These are phyloP conservation scores for Brachyrhaphis roseni DNA, from an alignment of 2,797 vertebrate genomes.

Conservation along the genomic window DNA sequence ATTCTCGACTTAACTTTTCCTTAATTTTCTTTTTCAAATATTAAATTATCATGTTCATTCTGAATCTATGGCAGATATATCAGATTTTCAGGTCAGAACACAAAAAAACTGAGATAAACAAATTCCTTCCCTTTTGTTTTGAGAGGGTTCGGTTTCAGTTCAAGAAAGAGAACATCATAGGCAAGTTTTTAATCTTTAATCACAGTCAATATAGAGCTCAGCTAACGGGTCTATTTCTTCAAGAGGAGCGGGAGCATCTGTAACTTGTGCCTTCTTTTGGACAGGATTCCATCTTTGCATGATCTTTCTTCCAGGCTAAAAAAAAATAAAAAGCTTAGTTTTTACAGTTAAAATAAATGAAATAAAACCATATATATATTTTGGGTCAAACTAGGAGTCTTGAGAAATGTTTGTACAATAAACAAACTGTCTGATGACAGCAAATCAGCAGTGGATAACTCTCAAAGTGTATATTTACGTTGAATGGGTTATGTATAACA, in stretches of 20 bases:
- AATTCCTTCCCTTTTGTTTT: not conserved
- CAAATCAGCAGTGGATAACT: not conserved
- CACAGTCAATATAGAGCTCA: constrained; percentile 73
- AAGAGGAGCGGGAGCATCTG: constrained; percentile 34
- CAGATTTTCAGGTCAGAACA: not conserved
- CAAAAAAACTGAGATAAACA: not conserved
- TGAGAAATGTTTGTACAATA: not conserved
- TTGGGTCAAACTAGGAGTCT: not conserved
- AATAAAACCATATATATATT: not conserved
- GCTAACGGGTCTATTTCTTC: constrained; percentile 74
- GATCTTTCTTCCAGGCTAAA: constrained; percentile 68
- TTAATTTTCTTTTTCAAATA: not conserved
- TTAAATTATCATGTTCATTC: not conserved
- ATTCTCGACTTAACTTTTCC: not conserved
- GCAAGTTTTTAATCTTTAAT: not conserved
- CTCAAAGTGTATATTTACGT: not conserved
- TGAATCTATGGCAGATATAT: not conserved
- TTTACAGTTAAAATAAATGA: not conserved
- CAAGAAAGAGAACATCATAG: not conserved
- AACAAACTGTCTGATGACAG: not conserved
- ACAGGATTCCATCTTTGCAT: constrained; percentile 73
- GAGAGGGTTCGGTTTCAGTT: not conserved
- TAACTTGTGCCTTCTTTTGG: constrained; percentile 51
- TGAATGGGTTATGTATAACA: not conserved
- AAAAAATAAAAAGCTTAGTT: too few species aligned